phyloP scores from a whole-genome alignment of 1,140 invertebrate species.

The Macrosteles quadrilineatus region DNA sequence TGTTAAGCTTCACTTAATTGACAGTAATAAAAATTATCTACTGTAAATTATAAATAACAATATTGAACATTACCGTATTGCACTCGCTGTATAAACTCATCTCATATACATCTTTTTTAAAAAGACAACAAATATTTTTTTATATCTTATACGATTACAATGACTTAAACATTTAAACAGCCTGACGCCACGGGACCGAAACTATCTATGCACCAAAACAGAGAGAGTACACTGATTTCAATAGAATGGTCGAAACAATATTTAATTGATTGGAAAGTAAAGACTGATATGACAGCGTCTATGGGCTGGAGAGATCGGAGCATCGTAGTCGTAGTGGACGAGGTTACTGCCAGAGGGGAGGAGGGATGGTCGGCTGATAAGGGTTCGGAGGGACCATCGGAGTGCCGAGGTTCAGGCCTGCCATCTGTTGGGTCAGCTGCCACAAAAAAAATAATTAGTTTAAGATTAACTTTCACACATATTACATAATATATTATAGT shows the following conservation, averaged over 20 bases:
- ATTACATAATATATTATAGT: too few species aligned
- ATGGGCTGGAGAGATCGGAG: background rate
- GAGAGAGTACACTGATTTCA: background rate
- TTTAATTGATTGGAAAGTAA: conserved; percentile 14
- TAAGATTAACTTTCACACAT: too few species aligned
- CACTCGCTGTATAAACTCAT: background rate
- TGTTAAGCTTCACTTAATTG: conserved; percentile 14
- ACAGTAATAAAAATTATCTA: conserved; percentile 18
- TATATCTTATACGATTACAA: conserved; percentile 8
- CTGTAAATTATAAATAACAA: conserved; percentile 25
- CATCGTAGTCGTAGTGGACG: background rate
- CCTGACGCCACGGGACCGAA: background rate
- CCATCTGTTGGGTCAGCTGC: conserved; percentile 26
- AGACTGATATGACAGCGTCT: conserved; percentile 7
- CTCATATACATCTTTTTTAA: background rate
- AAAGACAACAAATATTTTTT: background rate
- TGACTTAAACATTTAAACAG: conserved; percentile 17
- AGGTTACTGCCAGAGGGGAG: conserved; percentile 24
- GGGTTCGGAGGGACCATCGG: too few species aligned
- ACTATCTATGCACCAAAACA: conserved; percentile 14
- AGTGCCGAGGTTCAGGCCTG: conserved; percentile 18
- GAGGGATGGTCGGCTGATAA: conserved; percentile 13
- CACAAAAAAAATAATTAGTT: conserved; percentile 6
- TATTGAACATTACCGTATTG: conserved; percentile 12
- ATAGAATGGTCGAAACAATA: background rate